These are phyloP conservation scores for Epicauta chinensis DNA, from an alignment of 1,140 invertebrate species.

Conservation along the genomic window DNA sequence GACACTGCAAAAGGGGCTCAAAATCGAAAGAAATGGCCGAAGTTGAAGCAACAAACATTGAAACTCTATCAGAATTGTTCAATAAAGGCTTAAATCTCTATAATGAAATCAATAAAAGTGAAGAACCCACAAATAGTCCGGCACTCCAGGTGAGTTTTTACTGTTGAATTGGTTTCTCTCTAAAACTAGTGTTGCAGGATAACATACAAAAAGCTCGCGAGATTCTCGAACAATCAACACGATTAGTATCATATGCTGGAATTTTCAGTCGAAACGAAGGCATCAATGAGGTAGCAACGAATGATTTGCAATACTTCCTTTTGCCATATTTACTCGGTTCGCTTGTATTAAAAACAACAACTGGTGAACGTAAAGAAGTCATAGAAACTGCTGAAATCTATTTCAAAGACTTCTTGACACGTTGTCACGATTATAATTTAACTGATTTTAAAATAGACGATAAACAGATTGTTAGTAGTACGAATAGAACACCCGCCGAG, in stretches of 20 bases:
- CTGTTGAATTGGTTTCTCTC: too few species aligned
- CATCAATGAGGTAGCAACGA: constrained; percentile 79
- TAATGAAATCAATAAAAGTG: constrained; percentile 49
- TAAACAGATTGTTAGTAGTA: constrained; percentile 7
- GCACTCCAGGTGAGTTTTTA: constrained; percentile 53
- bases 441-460: constrained; percentile 47
- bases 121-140: constrained; percentile 53
- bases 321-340: constrained; percentile 77
- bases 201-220: constrained; percentile 60
- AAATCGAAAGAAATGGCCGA: constrained; percentile 5
- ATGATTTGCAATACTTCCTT: constrained; percentile 77
- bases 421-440: constrained; percentile 72
- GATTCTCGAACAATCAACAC: constrained; percentile 70
- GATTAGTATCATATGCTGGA: constrained; percentile 65
- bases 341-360: constrained; percentile 62
- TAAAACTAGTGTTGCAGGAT: too few species aligned
- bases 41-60: constrained; percentile 13
- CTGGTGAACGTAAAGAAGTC: constrained; percentile 57
- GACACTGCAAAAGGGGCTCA: background rate
- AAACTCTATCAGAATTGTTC: constrained; percentile 50
- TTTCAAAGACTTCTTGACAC: constrained; percentile 75
- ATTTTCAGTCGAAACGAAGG: constrained; percentile 87
- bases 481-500: constrained; percentile 33
- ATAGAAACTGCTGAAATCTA: constrained; percentile 73
- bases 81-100: constrained; percentile 53